Percentiles rank a stretch among this genome's conserved stretches.
Evolutionary conservation across 2,113 vertebrate genomes (phyloP).

Genomic region (Mustela lutreola): DNA sequence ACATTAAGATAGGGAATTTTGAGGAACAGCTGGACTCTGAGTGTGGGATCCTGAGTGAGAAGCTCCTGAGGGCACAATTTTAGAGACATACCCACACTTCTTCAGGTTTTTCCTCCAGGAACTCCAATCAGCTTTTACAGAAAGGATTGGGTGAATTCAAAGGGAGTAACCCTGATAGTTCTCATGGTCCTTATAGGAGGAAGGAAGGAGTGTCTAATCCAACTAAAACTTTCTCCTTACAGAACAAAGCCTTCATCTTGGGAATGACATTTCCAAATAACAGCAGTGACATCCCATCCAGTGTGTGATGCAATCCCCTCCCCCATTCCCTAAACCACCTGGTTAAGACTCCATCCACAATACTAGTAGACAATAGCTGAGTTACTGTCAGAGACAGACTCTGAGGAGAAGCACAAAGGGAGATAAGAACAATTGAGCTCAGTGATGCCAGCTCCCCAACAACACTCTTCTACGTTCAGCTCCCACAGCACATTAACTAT

Average conservation of each 20-base stretch:
- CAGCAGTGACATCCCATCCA: background rate
- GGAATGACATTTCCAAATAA: background rate
- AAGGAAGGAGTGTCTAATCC: background rate
- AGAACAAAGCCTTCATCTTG: background rate
- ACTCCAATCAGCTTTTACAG: background rate
- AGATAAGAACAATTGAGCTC: background rate
- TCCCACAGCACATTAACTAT: background rate
- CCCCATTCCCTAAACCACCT: background rate
- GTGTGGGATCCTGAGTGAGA: background rate
- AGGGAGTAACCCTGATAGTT: background rate
- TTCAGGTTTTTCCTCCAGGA: background rate
- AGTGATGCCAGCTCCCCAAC: background rate
- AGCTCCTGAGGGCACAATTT: background rate
- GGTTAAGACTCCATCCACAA: background rate
- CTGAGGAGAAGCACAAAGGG: background rate
- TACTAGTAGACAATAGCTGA: background rate
- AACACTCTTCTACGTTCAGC: background rate
- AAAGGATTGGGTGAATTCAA: background rate
- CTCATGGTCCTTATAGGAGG: background rate
- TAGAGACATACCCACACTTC: background rate
- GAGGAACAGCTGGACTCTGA: background rate
- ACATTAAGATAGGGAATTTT: background rate
- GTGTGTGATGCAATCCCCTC: no score
- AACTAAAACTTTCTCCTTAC: background rate
- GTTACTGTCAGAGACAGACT: background rate